Evolutionary conservation across 2,113 vertebrate species (phyloP).

Genomic region (Austrofundulus limnaeus): DNA sequence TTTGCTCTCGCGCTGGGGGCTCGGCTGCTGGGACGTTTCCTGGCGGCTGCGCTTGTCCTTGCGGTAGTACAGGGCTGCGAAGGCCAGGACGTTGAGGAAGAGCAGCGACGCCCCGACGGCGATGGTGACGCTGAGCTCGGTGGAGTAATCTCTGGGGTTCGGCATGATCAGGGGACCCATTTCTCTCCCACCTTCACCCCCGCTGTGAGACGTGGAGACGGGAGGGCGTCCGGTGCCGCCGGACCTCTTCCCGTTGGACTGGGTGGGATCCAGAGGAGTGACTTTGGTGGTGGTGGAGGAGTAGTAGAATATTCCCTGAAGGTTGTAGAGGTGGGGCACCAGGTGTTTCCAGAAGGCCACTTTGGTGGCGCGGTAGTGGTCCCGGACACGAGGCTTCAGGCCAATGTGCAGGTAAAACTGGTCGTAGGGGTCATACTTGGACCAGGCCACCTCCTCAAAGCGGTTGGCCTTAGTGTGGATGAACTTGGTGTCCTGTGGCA

Average conservation of each 20-base stretch:
- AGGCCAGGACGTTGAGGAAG: constrained; percentile 97
- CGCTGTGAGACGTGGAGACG: constrained; percentile 86
- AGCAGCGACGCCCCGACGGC: constrained; percentile 95
- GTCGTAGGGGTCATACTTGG: constrained; percentile 96
- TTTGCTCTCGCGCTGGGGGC: constrained; percentile 84
- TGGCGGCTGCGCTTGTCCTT: constrained; percentile 93
- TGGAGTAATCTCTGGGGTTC: constrained; percentile 97
- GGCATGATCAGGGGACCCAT: constrained; percentile 90
- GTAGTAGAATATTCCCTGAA: constrained; percentile 98
- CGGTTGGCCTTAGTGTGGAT: constrained; percentile 99
- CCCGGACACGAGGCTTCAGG: constrained; percentile 93
- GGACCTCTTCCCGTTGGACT: constrained; percentile 86
- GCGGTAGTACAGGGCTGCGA: constrained; percentile 97
- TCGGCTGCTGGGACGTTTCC: constrained; percentile 87
- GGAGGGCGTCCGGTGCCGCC: constrained; percentile 86
- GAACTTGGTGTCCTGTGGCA: constrained; percentile 99
- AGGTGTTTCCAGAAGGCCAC: constrained; percentile 99
- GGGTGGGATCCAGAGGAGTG: constrained; percentile 91
- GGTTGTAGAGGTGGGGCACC: constrained; percentile 97
- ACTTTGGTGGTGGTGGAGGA: constrained; percentile 96
- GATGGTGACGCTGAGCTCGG: constrained; percentile 97
- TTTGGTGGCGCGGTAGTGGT: constrained; percentile 98
- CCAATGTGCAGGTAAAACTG: constrained; percentile 98
- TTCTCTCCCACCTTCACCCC: constrained; percentile 82
- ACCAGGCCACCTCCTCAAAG: constrained; percentile 98